Conservation (phyloP, 2,797 vertebrate genomes). For the Molossus molossus region DNA sequence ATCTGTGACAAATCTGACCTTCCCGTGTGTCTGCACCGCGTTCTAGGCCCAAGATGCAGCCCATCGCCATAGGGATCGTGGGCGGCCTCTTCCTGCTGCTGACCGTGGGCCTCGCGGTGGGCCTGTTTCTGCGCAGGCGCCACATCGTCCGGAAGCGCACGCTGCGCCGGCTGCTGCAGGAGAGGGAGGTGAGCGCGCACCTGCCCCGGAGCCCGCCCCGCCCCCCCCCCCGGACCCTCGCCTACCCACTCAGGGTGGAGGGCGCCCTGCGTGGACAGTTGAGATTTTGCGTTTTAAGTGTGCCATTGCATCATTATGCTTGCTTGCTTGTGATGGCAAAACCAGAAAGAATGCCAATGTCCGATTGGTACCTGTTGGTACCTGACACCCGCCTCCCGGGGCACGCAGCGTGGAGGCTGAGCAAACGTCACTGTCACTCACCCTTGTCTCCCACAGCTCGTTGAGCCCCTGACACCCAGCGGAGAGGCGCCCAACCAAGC, state of each 20-base stretch:
- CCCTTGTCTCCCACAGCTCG: conserved; percentile 91
- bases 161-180: conserved; percentile 95
- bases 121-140: conserved; percentile 94
- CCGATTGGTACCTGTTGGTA: rapidly evolving
- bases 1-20: background rate
- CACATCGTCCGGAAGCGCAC: conserved; percentile 97
- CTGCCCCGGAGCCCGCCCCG: background rate
- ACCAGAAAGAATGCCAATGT: background rate
- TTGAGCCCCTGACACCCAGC: conserved; percentile 97
- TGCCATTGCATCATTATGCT: rapidly evolving
- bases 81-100: conserved; percentile 94
- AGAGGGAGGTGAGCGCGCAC: conserved; percentile 93
- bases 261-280: no score
- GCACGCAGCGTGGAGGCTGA: rapidly evolving
- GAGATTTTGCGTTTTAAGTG: rapidly evolving
- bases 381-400: no score
- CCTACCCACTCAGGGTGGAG: background rate
- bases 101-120: conserved; percentile 92
- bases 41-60: conserved; percentile 92
- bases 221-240: background rate
- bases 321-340: background rate
- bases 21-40: background rate
- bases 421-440: background rate
- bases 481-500: conserved; percentile 99
- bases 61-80: conserved; percentile 95